Evolutionary conservation across 2,113 vertebrate species (phyloP).

Genomic region (Jacana jacana): DNA sequence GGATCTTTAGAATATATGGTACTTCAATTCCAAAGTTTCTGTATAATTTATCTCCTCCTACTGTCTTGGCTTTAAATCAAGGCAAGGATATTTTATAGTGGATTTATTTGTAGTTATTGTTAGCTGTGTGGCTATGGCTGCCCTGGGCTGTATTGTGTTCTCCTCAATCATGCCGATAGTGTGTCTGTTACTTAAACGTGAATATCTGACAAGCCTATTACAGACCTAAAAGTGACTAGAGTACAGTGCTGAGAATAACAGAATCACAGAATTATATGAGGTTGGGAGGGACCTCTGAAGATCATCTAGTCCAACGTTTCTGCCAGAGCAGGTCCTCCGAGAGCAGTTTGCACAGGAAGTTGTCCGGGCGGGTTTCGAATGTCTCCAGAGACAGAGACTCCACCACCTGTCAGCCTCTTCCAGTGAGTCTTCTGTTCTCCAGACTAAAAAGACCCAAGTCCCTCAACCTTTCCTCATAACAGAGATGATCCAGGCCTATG

Average conservation of each 20-base stretch:
- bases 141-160: not conserved
- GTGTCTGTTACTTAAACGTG: constrained; percentile 1
- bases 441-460: too few relatives aligned
- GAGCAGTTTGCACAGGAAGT: too few relatives aligned
- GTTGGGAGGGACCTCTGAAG: too few relatives aligned
- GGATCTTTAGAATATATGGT: not conserved
- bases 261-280: too few relatives aligned
- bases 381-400: too few relatives aligned
- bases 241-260: not conserved
- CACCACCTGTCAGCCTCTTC: too few relatives aligned
- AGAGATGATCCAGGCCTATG: too few relatives aligned
- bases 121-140: not conserved
- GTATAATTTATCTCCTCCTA: not conserved
- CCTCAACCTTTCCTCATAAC: too few relatives aligned
- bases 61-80: not conserved
- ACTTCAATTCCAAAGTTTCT: not conserved
- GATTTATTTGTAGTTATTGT: not conserved
- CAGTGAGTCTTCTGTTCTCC: too few relatives aligned
- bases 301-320: too few relatives aligned
- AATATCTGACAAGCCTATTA: not conserved
- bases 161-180: not conserved
- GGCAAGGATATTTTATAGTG: not conserved
- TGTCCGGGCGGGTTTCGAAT: too few relatives aligned
- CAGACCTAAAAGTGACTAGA: not conserved
- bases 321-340: too few relatives aligned